Percentiles rank a stretch among this genome's conserved stretches.
Evolutionary conservation across 2,888 invertebrate genomes (phyloP).

Genomic region (Tupiocoris notatus): DNA sequence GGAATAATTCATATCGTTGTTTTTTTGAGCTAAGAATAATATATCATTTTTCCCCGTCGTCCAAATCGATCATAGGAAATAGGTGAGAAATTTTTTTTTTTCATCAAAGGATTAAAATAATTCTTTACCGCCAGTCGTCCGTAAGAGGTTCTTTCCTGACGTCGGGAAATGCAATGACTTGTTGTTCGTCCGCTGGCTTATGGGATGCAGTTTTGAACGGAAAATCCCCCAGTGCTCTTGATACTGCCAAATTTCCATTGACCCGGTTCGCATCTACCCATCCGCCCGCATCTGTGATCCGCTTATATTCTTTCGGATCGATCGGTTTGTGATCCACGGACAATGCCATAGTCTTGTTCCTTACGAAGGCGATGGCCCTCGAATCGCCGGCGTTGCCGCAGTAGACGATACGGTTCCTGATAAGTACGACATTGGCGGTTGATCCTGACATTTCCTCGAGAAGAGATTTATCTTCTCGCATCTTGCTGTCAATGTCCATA

Average conservation of each 20-base stretch:
- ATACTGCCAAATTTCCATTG: constrained; percentile 96
- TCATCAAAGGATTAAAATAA: no score
- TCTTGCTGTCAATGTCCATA: constrained; percentile 87
- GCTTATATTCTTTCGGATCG: constrained; percentile 78
- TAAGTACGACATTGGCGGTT: constrained; percentile 82
- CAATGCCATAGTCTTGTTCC: constrained; percentile 70
- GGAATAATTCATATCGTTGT: no score
- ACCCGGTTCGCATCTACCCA: constrained; percentile 97
- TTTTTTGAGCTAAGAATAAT: no score
- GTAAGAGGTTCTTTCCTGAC: constrained; percentile 76
- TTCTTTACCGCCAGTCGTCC: constrained; percentile 72
- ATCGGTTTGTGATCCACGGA: constrained; percentile 96
- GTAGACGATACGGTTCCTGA: constrained; percentile 81
- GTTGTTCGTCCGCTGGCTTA: constrained; percentile 87
- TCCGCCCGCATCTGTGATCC: constrained; percentile 93
- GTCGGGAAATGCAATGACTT: constrained; percentile 92
- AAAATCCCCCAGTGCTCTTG: constrained; percentile 95
- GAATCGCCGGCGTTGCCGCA: constrained; percentile 99
- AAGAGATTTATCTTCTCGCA: constrained; percentile 83
- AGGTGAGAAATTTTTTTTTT: no score
- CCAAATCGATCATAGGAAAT: no score
- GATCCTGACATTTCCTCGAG: constrained; percentile 93
- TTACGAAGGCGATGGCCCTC: constrained; percentile 85
- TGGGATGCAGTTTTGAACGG: constrained; percentile 89
- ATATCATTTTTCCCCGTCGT: no score